These are phyloP conservation scores for Sylvilagus floridanus DNA, from an alignment of 2,797 vertebrate species.

Conservation along the genomic window DNA sequence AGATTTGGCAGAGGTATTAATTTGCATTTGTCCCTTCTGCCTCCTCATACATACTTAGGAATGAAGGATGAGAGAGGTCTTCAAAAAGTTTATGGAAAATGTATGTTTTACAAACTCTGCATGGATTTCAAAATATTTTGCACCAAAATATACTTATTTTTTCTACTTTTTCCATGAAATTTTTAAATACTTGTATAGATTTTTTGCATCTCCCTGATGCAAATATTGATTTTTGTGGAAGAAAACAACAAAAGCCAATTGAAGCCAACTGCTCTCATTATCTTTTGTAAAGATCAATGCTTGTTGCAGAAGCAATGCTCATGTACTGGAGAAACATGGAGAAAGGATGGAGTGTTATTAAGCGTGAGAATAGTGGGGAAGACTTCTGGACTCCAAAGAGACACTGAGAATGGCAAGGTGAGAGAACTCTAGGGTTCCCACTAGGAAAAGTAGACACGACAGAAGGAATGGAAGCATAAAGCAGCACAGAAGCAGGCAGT, in stretches of 20 bases:
- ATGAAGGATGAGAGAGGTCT: too few species aligned
- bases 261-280: background rate
- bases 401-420: background rate
- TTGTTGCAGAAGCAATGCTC: background rate
- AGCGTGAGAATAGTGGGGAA: background rate
- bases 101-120: too few species aligned
- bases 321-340: background rate
- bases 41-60: background rate
- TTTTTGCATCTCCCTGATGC: background rate
- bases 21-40: background rate
- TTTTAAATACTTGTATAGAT: too few species aligned
- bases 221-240: background rate
- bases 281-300: background rate
- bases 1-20: background rate
- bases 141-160: too few species aligned
- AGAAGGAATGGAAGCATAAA: too few species aligned
- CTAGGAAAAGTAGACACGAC: background rate
- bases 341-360: background rate
- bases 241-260: background rate
- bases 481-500: background rate
- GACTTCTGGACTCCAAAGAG: background rate
- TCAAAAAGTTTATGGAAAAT: too few species aligned
- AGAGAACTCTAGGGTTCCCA: background rate
- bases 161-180: too few species aligned
- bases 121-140: too few species aligned